Evolutionary conservation across 2,113 vertebrate genomes (phyloP).

Genomic region (Gadus macrocephalus): DNA sequence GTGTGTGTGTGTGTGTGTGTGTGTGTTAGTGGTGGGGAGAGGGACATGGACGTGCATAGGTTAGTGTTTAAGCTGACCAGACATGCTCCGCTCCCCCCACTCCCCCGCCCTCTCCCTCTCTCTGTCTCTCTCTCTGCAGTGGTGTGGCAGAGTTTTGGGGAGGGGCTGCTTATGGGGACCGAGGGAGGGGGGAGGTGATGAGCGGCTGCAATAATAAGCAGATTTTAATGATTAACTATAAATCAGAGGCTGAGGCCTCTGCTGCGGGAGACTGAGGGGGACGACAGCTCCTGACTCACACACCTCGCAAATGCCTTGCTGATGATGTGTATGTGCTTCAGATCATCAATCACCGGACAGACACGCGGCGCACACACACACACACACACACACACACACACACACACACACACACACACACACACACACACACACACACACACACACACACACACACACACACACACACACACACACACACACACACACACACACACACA

Average conservation of each 20-base stretch:
- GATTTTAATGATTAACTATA: slow-evolving; percentile 77
- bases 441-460: slow-evolving; percentile 22
- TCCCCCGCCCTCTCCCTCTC: not conserved
- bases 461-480: slow-evolving; percentile 9
- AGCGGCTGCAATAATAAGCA: slow-evolving; percentile 75
- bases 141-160: slow-evolving; percentile 45
- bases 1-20: not conserved
- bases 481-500: no score
- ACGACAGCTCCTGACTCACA: slow-evolving; percentile 73
- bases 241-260: slow-evolving; percentile 70
- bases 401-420: no score
- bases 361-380: slow-evolving; percentile 6
- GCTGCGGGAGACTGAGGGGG: slow-evolving; percentile 67
- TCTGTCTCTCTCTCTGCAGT: slow-evolving; percentile 27
- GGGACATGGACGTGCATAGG: not conserved
- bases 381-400: no score
- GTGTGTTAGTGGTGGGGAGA: not conserved
- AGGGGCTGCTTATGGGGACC: slow-evolving; percentile 42
- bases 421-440: slow-evolving; percentile 7
- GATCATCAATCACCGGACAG: slow-evolving; percentile 66
- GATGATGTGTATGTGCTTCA: slow-evolving; percentile 69
- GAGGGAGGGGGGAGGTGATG: slow-evolving; percentile 50
- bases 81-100: not conserved
- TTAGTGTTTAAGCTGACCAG: not conserved
- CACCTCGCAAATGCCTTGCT: slow-evolving; percentile 71